Base-by-base conservation (phyloP, 2,888 invertebrate genomes). In the Aphidoletes aphidimyza region DNA sequence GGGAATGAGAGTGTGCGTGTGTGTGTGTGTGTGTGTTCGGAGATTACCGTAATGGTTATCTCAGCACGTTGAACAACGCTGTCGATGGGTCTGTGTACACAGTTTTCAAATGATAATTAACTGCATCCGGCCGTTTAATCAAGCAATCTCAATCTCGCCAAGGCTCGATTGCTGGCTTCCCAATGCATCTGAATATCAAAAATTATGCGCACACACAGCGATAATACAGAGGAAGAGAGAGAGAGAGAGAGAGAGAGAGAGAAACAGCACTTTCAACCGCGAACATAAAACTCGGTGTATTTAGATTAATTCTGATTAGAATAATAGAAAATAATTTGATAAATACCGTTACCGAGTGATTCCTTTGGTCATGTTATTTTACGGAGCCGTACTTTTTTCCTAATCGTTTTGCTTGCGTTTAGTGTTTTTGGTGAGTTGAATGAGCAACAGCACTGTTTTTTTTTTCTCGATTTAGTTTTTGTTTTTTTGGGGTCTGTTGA, bases 61-160 rank as follows among this genome's bases (percentile, higher is more conserved):
- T 81, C 37, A n/a, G n/a, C 37, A 22, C 81, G 69, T 69, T n/a
- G 34, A 30, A 69, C 69, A 69, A 1, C 17, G 34, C 69, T 69
- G 69, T 69, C 69, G 34, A 69, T 69, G 81, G 19, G 1, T 81
- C 14, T 36, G 26, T 78, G 30, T n/a, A 37, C 37, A 81, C n/a
- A 37, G 9, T 81, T 81, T 81, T 22, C n/a, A 37, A 37, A 37
- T 39, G 81, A 81, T 81, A 81, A 81, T 81, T 81, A 81, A 81
- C 81, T 81, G 81, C 81, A 81, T 81, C 81, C 81, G 81, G 81
- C 81, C 37, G n/a, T 81, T 81, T 81, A 37, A 81, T 81, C 81
- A 30, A 69, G n/a, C 69, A 26, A 69, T 69, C 69, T 69, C 69
- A 69, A 69, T 69, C 69, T 69, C 69, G 3, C 2, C n/a, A 8